Evolutionary conservation across 2,113 vertebrate genomes (phyloP), one percentile per base, ranked within the genome.

Genomic region (Nesoenas mayeri): DNA sequence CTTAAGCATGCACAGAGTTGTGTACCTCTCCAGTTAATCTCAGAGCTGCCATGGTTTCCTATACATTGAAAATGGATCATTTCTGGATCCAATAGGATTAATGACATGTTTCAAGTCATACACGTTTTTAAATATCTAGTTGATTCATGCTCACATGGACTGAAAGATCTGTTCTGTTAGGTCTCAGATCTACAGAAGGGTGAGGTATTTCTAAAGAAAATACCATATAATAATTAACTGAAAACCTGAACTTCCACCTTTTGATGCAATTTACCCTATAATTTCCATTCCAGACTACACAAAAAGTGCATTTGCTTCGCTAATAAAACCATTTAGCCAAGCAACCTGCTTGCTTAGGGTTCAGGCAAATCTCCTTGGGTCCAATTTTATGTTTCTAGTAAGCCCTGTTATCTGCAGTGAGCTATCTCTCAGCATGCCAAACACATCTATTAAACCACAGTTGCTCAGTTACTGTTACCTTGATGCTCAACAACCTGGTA

Each of bases 381-480:
- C 71, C 89, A 65, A 9, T n/a, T 69, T 74, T 88, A 86, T 28
- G n/a, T 64, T 73, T 79, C 56, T 32, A 66, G 51, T 51, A 79
- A 83, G 32, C 48, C 15, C 66, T 57, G 77, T 71, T 88, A 94
- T 50, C 90, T 64, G 69, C 75, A 91, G 77, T 36, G 17, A 79
- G 38, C 36, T 88, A 95, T 94, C 85, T 88, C 83, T 94, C 31
- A 75, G 67, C 48, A 85, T 7, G 32, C 57, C 34, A 69, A 42
- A 93, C 4, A 34, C 56, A 78, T 26, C 91, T 64, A 29, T 42
- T 28, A 77, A 77, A 80, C 17, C 69, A 50, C 21, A 40, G 74
- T 9, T 89, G 61, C 48, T 61, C 65, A 34, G 61, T 60, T 42
- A 84, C 36, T 42, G 56, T 98, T 99, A 99, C 99, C 99, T 99